These are phyloP conservation scores for Copidosoma floridanum DNA, from an alignment of 1,140 invertebrate genomes.

Conservation along the genomic window DNA sequence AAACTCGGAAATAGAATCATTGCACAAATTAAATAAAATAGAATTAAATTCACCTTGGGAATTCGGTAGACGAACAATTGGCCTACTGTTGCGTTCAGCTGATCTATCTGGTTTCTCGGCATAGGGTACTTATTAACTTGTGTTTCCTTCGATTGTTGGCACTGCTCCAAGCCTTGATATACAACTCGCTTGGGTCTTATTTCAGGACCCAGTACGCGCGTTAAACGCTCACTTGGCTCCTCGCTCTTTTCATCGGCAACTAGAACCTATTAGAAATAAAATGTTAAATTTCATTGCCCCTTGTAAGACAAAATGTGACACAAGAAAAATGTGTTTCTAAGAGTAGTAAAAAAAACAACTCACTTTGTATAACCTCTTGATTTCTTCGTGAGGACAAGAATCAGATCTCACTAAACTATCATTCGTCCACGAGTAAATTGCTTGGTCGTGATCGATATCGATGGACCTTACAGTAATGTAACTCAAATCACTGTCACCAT, in stretches of 20 bases:
- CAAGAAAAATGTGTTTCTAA: too few species aligned
- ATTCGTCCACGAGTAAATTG: constrained; percentile 82
- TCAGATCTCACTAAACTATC: constrained; percentile 74
- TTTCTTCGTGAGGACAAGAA: constrained; percentile 70
- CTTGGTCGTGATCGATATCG: constrained; percentile 56
- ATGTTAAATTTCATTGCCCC: too few species aligned
- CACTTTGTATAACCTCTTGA: constrained; percentile 69
- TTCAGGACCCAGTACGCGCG: constrained; percentile 61
- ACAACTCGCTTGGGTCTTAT: constrained; percentile 64
- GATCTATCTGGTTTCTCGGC: constrained; percentile 80
- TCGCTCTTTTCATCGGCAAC: constrained; percentile 58
- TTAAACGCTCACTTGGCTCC: constrained; percentile 60
- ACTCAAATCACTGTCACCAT: constrained; percentile 67
- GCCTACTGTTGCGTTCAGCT: constrained; percentile 75
- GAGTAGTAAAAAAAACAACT: constrained; percentile 33
- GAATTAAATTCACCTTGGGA: constrained; percentile 62
- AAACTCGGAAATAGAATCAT: too few species aligned
- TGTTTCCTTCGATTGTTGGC: constrained; percentile 58
- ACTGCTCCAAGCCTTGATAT: constrained; percentile 64
- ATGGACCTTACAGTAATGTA: constrained; percentile 70
- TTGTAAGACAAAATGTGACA: too few species aligned
- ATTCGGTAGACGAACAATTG: constrained; percentile 77
- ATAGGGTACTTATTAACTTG: constrained; percentile 69
- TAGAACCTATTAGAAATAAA: constrained; percentile 60
- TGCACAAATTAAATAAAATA: too few species aligned